Conservation (phyloP, 2,797 vertebrate genomes). For the Rhynchonycteris naso region DNA sequence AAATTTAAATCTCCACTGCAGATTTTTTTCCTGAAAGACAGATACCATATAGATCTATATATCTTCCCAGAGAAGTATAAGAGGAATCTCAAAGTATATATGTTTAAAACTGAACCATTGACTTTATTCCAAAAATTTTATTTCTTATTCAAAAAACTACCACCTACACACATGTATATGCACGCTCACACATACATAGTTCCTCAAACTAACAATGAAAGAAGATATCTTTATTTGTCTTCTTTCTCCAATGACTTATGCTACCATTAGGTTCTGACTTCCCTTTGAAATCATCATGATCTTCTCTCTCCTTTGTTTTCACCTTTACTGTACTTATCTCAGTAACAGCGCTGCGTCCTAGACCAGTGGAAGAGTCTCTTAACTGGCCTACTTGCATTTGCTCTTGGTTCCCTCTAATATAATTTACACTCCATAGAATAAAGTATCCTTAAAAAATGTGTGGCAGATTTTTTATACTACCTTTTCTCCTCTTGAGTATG, state of each 20-base stretch:
- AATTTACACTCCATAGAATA: neutral
- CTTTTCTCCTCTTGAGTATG: neutral
- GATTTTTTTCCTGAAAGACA: neutral
- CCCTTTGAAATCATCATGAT: neutral
- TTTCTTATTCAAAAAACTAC: neutral
- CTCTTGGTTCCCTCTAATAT: neutral
- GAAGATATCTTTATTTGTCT: neutral
- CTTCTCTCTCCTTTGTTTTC: neutral
- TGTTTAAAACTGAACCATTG: neutral
- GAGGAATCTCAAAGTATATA: neutral
- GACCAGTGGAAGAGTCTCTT: neutral
- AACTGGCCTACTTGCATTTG: neutral
- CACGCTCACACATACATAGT: too few relatives aligned
- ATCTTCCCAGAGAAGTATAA: neutral
- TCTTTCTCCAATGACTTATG: neutral
- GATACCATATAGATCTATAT: neutral
- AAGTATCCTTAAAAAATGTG: neutral
- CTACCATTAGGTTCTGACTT: neutral
- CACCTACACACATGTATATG: neutral
- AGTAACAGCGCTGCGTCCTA: neutral
- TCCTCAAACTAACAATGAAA: neutral
- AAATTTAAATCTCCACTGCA: neutral
- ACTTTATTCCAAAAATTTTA: neutral
- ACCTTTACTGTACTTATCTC: neutral
- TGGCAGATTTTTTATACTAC: neutral